Base-by-base conservation (phyloP, 2,113 vertebrate genomes). In the Takifugu bimaculatus region DNA sequence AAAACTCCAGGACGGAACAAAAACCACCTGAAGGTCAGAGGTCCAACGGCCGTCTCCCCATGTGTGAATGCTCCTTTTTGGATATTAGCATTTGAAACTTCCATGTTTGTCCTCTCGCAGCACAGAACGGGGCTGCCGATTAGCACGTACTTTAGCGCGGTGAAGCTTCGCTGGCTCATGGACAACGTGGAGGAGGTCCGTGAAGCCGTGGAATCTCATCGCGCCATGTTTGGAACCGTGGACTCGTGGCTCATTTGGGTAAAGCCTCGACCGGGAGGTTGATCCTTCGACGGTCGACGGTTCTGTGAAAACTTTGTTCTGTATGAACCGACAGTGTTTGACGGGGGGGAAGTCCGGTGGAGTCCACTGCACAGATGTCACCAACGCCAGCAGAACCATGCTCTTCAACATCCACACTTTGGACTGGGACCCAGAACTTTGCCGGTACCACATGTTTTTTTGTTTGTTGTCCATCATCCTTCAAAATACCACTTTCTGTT, bases 191-290 rank as follows among this genome's bases (percentile, higher is more conserved):
- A 88, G 10, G 78, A 90, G 29, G 91, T 96, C 27, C 91, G 70
- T 0, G 45, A 88, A 50, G 96, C 95, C 1, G 90, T 97, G 1
- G 66, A 85, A 35, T 92, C 94, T 10, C 83, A 86, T 45, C 90
- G 92, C 50, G 96, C 95, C 63, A 85, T 97, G 89, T 99, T 98
- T 52, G 96, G 97, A 4, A 98, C 97, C 13, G 67, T 99, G 48
- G 97, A 99, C 85, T 96, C 97, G 54, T 99, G 97, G 97, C 92
- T 99, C 54, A 98, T 99, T 73, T 99, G 96, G 97, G 97, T 99
- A 72, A 66, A 60, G 14, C 14, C 43, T 39, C 3, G 4, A 11
- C 9, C 29, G 7, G 7, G 35, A 39, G 35, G 35, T 48, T 10
- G 1, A 6, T 6, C 6, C 10, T 4, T 28, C 14, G 15, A 13